Evolutionary conservation across 64 coral and sea anemone species (phyloP), one percentile per base, ranked within the genome.

Genomic region (Acropora yongei): DNA sequence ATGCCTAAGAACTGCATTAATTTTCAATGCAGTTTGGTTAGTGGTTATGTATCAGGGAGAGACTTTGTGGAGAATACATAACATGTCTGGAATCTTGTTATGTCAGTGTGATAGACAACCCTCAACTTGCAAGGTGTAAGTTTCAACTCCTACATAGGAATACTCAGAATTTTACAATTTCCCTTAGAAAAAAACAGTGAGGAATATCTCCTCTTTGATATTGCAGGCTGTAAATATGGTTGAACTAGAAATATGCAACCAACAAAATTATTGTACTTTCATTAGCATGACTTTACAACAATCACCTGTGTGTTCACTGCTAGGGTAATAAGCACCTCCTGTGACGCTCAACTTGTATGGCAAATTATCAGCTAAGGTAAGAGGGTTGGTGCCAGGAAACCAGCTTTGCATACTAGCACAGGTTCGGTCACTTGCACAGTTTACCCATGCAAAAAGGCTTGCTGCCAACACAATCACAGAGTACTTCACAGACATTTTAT

Each of bases 341-440:
- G 6, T 65, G 41, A 83, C 80, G 47, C 80, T 83, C 18, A 83
- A 46, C 58, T 67, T 11, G 44, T 83, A 83, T 46, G 80, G 80
- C 13, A 83, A 68, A 47, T 68, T 83, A 44, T 83, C 80, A 18
- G 80, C 41, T 42, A 68, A 44, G 41, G 40, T 47, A 3, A n/a
- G 42, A 7, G 80, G 80, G 68, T 12, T 4, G 17, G 80, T 83
- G 16, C 60, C 80, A 44, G 80, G 80, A 83, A 83, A 83, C 80
- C 80, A 83, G 13, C 40, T 67, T 19, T 12, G 43, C 80, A 83
- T 83, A 58, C 39, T 67, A 3, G 80, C 80, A 83, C 80, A 83
- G 41, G 80, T n/a, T 46, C 57, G 42, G 7, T 67, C 57, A 83
- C 44, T 46, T 83, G 80, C 13, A 83, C 80, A 83, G 58, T 83